phyloP scores from a whole-genome alignment of 2,113 vertebrate species.

The Nycticorax nycticorax region DNA sequence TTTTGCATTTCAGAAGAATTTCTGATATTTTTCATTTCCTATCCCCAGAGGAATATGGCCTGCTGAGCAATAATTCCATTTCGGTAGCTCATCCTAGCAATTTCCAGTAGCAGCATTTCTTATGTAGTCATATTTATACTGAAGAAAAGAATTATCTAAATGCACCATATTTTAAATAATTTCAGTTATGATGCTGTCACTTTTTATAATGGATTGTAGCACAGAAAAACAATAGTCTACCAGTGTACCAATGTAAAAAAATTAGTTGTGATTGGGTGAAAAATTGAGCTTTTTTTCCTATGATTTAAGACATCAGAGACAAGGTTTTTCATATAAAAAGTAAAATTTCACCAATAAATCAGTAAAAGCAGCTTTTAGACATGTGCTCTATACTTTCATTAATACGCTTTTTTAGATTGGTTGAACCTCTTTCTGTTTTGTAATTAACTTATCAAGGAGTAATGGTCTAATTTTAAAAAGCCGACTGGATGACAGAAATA shows the following conservation, averaged over 20 bases:
- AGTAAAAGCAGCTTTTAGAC: slow-evolving; percentile 38
- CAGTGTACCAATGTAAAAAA: slow-evolving; percentile 15
- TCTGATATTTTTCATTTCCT: not conserved
- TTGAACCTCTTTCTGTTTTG: slow-evolving; percentile 48
- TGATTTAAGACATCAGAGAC: not conserved
- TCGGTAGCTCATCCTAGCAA: not conserved
- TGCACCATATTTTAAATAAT: slow-evolving; percentile 48
- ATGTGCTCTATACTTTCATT: slow-evolving; percentile 31
- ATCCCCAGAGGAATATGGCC: not conserved
- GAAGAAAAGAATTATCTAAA: slow-evolving; percentile 30
- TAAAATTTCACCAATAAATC: slow-evolving; percentile 56
- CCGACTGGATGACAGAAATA: slow-evolving; percentile 48
- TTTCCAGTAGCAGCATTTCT: slow-evolving; percentile 11
- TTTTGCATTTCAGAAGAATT: not conserved
- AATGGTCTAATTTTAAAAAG: slow-evolving; percentile 61
- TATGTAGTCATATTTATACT: not conserved
- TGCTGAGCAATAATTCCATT: slow-evolving; percentile 17
- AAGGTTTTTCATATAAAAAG: slow-evolving; percentile 14
- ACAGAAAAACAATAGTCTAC: slow-evolving; percentile 35
- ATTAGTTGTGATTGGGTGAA: slow-evolving; percentile 37
- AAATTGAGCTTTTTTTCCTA: slow-evolving; percentile 23
- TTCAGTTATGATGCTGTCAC: slow-evolving; percentile 51
- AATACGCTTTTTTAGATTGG: slow-evolving; percentile 3
- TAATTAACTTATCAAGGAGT: slow-evolving; percentile 67
- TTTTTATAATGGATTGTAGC: slow-evolving; percentile 25